Evolutionary conservation across 2,797 vertebrate genomes (phyloP).

Genomic region (Muraenolepis orangiensis): DNA sequence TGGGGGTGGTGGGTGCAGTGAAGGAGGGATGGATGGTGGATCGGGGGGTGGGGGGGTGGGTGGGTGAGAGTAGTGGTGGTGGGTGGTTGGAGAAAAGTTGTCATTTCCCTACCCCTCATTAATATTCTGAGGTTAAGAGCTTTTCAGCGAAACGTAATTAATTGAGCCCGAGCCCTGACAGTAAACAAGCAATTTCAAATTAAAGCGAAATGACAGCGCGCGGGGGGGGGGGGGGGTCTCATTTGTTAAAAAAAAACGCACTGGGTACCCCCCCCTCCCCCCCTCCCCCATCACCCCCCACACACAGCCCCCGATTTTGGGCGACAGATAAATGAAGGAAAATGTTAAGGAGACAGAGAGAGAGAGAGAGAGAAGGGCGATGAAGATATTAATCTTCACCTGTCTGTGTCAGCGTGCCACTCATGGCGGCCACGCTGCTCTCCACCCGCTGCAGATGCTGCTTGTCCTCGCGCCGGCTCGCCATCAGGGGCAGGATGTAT

Average conservation of each 20-base stretch:
- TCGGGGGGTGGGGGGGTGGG: constrained; percentile 54
- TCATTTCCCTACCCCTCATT: constrained; percentile 99
- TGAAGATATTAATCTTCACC: constrained; percentile 99
- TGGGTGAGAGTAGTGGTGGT: constrained; percentile 38
- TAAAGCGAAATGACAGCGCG: constrained; percentile 99
- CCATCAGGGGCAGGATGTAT: constrained; percentile 96
- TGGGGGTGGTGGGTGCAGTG: constrained; percentile 33
- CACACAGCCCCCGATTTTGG: constrained; percentile 83
- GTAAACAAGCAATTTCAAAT: constrained; percentile 99
- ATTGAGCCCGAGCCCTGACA: constrained; percentile 99
- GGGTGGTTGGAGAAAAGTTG: constrained; percentile 76
- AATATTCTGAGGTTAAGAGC: constrained; percentile 99
- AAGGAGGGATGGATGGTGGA: constrained; percentile 61
- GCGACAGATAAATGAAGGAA: constrained; percentile 99
- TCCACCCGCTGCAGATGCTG: constrained; percentile 98
- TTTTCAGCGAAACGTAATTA: constrained; percentile 99
- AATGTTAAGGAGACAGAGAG: constrained; percentile 88
- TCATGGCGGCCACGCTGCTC: constrained; percentile 92
- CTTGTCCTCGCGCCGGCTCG: constrained; percentile 95
- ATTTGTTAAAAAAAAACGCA: constrained; percentile 93
- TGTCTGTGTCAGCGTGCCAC: constrained; percentile 99
- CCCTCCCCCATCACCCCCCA: too few species aligned
- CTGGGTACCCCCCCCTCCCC: constrained; percentile 55
- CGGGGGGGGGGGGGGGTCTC: too few species aligned
- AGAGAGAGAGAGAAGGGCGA: constrained; percentile 81